These are phyloP conservation scores for Anabas testudineus DNA, from an alignment of 2,797 vertebrate genomes.

Conservation along the genomic window DNA sequence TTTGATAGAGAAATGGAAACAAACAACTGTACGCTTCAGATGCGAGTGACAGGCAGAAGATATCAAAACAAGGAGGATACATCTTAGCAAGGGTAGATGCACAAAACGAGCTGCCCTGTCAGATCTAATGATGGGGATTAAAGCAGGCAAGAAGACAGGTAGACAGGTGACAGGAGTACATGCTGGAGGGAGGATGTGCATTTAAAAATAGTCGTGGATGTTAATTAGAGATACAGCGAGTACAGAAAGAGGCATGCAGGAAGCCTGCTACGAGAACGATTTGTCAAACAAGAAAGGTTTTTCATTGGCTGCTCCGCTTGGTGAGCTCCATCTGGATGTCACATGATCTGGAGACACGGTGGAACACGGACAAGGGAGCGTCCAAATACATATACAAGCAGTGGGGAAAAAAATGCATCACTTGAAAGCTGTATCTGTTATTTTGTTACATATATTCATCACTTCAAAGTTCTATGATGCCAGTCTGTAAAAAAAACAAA, in stretches of 20 bases:
- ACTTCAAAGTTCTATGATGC: background rate
- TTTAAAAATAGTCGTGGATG: constrained; percentile 75
- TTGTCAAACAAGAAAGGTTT: constrained; percentile 43
- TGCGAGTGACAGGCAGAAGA: constrained; percentile 36
- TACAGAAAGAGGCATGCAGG: constrained; percentile 31
- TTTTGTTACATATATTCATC: background rate
- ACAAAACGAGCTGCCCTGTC: constrained; percentile 39
- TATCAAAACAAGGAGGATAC: constrained; percentile 39
- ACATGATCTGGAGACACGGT: constrained; percentile 60
- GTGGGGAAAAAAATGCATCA: background rate
- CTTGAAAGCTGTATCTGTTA: too few species aligned
- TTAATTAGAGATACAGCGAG: constrained; percentile 66
- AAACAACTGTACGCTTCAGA: constrained; percentile 28
- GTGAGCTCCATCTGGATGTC: constrained; percentile 59
- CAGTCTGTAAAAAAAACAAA: background rate
- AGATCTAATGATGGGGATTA: constrained; percentile 59
- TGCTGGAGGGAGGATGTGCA: constrained; percentile 33
- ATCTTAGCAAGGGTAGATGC: constrained; percentile 32
- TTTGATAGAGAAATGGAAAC: constrained; percentile 9
- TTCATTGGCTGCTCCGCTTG: constrained; percentile 64
- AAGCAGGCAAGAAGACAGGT: constrained; percentile 57
- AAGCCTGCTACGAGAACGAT: constrained; percentile 34
- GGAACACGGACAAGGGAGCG: constrained; percentile 18
- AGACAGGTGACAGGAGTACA: constrained; percentile 39
- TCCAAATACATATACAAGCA: constrained; percentile 16